These are phyloP conservation scores for Phasianus colchicus DNA, from an alignment of 2,113 vertebrate genomes.

Conservation along the genomic window DNA sequence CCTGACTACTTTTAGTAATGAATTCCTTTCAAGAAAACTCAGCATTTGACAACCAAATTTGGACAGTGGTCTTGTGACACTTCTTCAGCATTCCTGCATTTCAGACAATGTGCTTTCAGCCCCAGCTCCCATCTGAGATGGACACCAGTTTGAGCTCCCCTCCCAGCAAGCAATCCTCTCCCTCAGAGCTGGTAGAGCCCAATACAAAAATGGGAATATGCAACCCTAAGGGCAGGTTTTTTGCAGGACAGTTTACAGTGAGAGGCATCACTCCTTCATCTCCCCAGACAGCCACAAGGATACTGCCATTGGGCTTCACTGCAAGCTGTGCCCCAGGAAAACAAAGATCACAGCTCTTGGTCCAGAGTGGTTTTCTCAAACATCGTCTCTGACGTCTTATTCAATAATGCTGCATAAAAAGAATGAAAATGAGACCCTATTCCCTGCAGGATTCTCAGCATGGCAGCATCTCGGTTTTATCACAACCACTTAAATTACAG, in stretches of 20 bases:
- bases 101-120: not conserved
- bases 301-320: not conserved
- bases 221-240: fast-evolving
- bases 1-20: not conserved
- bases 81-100: not conserved
- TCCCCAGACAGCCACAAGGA: not conserved
- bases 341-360: not conserved
- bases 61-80: not conserved
- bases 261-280: not conserved
- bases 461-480: not conserved
- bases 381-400: not conserved
- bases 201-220: fast-evolving
- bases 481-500: not conserved
- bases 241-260: not conserved
- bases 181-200: not conserved
- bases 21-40: not conserved
- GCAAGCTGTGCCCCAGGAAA: not conserved
- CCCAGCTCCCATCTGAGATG: not conserved
- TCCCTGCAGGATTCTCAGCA: not conserved
- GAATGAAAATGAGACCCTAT: not conserved
- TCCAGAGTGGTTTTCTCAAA: not conserved
- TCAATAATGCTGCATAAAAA: not conserved
- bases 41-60: not conserved
- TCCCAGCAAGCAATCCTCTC: not conserved
- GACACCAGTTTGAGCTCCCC: not conserved